Base-by-base conservation (phyloP, 2,797 vertebrate species). In the Anguilla obscura region DNA sequence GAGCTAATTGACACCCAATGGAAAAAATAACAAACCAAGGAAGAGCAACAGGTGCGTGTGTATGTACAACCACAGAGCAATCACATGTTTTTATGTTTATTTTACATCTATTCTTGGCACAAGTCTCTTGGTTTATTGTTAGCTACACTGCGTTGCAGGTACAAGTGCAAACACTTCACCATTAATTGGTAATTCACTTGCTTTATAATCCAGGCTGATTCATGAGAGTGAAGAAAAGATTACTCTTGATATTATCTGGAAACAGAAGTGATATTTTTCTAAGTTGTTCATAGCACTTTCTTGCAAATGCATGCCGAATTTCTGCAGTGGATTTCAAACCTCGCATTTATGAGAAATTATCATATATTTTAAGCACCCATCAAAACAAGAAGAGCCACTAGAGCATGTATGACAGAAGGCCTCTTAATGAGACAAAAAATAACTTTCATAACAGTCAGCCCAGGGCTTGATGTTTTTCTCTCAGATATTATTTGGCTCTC, bases 1-100 rank as follows among this genome's bases (percentile, higher is more conserved):
- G 88, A 30, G 58, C 90, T 91, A 91, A 93, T 91, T 93, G 69
- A 86, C 82, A 86, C 54, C 40, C 27, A 10, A 84, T 84, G 86
- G 89, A 90, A 88, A 79, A 83, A 79, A 87, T 89, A 89, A 87
- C 84, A 88, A 87, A 85, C 36, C 84, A 85, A 80, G 58, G 86
- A 87, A 86, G 82, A 82, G 79, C 83, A 87, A 89, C 88, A 86
- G 88, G 88, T 91, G 90, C 66, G 80, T 85, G 88, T 83, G 58
- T 85, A 85, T 58, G 63, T 87, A 86, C 56, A 88, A 60, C 88
- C 88, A 87, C 36, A 74, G 80, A 63, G 66, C 24, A 69, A 79
- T 18, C 88, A 16, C 60, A 52, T 45, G 40, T 45, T 45, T 87
- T 85, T 80, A 48, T 84, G 52, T 87, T 87, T 86, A 84, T 89